phyloP scores from a whole-genome alignment of 2,888 invertebrate genomes.

The Cryptus viduatorius region DNA sequence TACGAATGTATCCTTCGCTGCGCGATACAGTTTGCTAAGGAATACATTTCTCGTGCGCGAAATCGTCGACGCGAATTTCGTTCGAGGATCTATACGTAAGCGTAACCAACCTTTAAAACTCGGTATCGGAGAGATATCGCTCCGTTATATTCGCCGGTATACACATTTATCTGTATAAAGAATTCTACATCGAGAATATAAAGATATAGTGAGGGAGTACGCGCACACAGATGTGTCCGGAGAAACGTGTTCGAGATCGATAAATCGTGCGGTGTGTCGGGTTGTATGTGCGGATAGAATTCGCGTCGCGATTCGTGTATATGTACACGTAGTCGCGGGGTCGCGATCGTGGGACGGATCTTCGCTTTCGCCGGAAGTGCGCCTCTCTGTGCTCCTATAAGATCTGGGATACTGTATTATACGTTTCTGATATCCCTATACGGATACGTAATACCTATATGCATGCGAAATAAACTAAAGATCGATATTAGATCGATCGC shows the following conservation, averaged over 20 bases:
- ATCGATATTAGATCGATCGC: conserved; percentile 9
- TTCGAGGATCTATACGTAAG: conserved; percentile 24
- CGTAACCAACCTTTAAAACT: not conserved
- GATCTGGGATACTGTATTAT: conserved; percentile 31
- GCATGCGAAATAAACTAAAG: not conserved
- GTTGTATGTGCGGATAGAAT: conserved; percentile 13
- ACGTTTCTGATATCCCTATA: conserved; percentile 22
- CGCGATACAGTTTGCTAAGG: not conserved
- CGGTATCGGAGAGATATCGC: conserved; percentile 16
- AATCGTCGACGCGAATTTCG: conserved; percentile 44
- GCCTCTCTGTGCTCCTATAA: conserved; percentile 26
- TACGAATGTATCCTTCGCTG: no score
- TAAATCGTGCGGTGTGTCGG: conserved; percentile 47
- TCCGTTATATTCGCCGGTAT: conserved; percentile 48
- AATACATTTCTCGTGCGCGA: conserved; percentile 56
- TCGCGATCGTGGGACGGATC: conserved; percentile 68
- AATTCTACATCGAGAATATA: conserved; percentile 37
- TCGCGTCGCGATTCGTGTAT: not conserved
- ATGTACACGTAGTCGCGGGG: conserved; percentile 38
- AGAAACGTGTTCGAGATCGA: conserved; percentile 56
- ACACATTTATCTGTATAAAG: conserved; percentile 50
- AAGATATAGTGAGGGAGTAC: conserved; percentile 29
- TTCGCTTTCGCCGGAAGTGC: conserved; percentile 68
- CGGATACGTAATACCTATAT: conserved; percentile 24
- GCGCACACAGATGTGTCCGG: conserved; percentile 35